phyloP scores from a whole-genome alignment of 2,888 invertebrate genomes.

The Schrankia costaestrigalis region DNA sequence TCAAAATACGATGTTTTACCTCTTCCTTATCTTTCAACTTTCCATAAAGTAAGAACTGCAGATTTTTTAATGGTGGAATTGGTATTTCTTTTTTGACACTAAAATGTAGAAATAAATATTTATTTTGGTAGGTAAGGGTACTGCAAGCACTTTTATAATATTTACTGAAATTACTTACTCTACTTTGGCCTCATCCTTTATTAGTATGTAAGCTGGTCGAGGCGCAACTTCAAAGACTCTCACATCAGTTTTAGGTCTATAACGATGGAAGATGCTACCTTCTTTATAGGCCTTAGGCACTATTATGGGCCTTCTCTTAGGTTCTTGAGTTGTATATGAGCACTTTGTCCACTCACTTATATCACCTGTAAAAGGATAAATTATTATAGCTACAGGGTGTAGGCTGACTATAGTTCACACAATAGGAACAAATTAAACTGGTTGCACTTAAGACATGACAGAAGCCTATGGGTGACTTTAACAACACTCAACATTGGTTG shows the following conservation, averaged over 20 bases:
- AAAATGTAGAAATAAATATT: constrained; percentile 9
- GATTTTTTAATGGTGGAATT: constrained; percentile 86
- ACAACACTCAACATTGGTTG: no score
- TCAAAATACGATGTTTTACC: constrained; percentile 84
- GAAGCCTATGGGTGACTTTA: no score
- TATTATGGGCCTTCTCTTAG: constrained; percentile 85
- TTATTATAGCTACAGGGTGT: no score
- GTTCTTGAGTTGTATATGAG: constrained; percentile 84
- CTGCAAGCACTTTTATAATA: no score
- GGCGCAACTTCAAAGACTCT: constrained; percentile 77
- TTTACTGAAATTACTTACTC: constrained; percentile 41
- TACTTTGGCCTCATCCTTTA: constrained; percentile 77
- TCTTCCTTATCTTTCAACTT: constrained; percentile 80
- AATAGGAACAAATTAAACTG: no score
- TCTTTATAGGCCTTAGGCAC: constrained; percentile 83
- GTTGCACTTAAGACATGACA: no score
- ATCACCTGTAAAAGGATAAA: constrained; percentile 73
- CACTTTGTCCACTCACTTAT: constrained; percentile 96
- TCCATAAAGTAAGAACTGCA: constrained; percentile 87
- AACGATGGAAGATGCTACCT: constrained; percentile 80
- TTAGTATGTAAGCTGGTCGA: constrained; percentile 40
- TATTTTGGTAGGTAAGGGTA: no score
- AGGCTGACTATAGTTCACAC: no score
- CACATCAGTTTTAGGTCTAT: constrained; percentile 79
- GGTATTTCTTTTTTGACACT: constrained; percentile 84